Evolutionary conservation across 2,113 vertebrate species (phyloP).

Genomic region (Redunca redunca): DNA sequence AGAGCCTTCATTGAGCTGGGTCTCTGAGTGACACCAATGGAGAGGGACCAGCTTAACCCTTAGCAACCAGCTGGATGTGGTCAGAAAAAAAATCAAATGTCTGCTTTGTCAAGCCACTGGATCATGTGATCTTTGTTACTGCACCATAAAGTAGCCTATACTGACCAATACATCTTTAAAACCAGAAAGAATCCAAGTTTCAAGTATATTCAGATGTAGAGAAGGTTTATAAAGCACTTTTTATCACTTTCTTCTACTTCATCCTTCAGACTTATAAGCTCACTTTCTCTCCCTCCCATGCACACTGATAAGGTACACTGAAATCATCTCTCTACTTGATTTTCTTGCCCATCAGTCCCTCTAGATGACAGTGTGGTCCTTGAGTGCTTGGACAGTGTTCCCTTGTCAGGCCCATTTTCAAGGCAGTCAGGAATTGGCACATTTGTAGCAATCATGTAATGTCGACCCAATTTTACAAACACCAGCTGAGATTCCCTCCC

Average conservation of each 20-base stretch:
- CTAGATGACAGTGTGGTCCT: not conserved
- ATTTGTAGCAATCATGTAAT: not conserved
- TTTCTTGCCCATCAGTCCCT: not conserved
- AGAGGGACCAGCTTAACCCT: not conserved
- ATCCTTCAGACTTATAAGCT: not conserved
- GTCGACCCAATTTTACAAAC: not conserved
- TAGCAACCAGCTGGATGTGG: not conserved
- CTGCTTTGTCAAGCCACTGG: not conserved
- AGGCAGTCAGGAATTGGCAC: not conserved
- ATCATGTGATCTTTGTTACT: not conserved
- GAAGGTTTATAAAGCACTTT: not conserved
- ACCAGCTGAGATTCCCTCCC: not conserved
- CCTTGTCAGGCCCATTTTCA: not conserved
- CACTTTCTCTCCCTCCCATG: not conserved
- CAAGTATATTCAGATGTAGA: not conserved
- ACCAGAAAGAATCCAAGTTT: not conserved
- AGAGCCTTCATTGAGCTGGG: not conserved
- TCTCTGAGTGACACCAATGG: not conserved
- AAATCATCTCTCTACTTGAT: not conserved
- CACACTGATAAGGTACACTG: not conserved
- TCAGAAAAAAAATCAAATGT: not conserved
- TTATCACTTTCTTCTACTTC: not conserved
- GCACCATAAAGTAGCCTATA: not conserved
- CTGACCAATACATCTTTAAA: not conserved
- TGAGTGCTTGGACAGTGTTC: fast-evolving